A percentile compares a stretch with the other conserved stretches of the same genome.
phyloP scores from a whole-genome alignment of 1,140 invertebrate genomes.

The Caenorhabditis remanei region DNA sequence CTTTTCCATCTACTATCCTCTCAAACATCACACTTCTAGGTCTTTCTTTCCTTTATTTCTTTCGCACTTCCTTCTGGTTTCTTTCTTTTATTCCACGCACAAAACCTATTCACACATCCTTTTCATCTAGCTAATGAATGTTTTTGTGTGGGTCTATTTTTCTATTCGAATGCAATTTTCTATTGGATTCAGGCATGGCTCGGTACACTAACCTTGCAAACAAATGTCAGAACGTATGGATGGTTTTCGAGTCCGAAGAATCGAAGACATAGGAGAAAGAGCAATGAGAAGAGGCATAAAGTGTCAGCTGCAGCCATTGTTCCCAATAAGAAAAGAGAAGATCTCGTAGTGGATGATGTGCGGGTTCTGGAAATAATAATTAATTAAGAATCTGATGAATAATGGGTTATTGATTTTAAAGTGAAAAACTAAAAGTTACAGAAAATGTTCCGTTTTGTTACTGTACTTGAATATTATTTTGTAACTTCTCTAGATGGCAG shows the following conservation, averaged over 20 bases:
- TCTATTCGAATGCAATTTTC: conserved; percentile 1
- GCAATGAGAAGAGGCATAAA: conserved; percentile 59
- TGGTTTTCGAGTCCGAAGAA: conserved; percentile 62
- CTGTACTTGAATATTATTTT: no score
- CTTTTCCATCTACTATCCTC: neutral
- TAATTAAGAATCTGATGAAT: neutral
- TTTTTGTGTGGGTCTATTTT: conserved; percentile 14
- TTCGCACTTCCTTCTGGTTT: conserved; percentile 27
- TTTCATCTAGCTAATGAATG: conserved; percentile 48
- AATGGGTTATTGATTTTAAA: no score
- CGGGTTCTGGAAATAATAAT: conserved; percentile 19
- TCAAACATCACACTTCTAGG: conserved; percentile 31
- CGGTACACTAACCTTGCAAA: conserved; percentile 61
- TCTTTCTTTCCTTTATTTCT: neutral
- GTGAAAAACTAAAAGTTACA: no score
- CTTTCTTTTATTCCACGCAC: neutral
- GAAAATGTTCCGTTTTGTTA: no score
- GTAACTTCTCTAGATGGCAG: no score
- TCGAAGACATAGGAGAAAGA: conserved; percentile 62
- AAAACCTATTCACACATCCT: conserved; percentile 37
- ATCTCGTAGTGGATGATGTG: conserved; percentile 58
- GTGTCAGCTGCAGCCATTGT: conserved; percentile 67
- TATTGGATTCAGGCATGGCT: neutral
- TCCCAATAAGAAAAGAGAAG: conserved; percentile 62
- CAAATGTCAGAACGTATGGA: conserved; percentile 58